Base-by-base conservation (phyloP, 2,888 invertebrate species). In the Netelia inedita region DNA sequence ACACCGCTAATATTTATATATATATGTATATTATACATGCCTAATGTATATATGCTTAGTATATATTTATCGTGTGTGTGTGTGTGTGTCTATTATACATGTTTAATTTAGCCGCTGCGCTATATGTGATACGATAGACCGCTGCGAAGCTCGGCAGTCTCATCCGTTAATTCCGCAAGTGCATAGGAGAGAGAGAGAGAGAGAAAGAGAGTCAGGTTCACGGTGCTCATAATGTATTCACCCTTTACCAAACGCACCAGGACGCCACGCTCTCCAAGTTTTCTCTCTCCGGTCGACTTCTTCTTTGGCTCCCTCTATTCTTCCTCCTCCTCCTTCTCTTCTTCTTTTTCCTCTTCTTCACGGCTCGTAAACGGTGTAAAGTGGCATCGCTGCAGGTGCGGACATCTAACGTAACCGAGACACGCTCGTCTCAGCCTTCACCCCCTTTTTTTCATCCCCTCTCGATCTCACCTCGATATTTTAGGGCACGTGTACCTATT, bases 321-420 rank as follows among this genome's bases (percentile, higher is more conserved):
- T 69, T 55, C 43, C 14, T 53, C 59, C 23, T 46, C 61, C 2
- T 61, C 66, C 19, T 50, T 50, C 57, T 81, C 61, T 65, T 65
- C 82, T 69, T 69, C 82, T 74, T 79, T 50, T 66, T 66, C 55
- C 61, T 55, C 46, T 71, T 75, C 72, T 79, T 74, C 80, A 68
- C 59, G 74, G 71, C 79, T 78, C 78, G 72, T 78, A 78, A 79
- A 80, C 79, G 85, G 74, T 80, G 76, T 73, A 85, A 82, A 83
- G 82, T 86, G 85, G 85, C 83, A 61, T 71, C 76, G 81, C 84
- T 82, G 86, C 86, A 86, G 86, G 86, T 86, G 86, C 86, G 79
- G 59, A 75, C 41, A 23, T 74, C 73, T 66, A 78, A 83, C 78
- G 75, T 81, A 80, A 82, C 82, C 16, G 82, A 85, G 74, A 79